phyloP scores from a whole-genome alignment of 2,797 vertebrate genomes.

The Girardinus metallicus region DNA sequence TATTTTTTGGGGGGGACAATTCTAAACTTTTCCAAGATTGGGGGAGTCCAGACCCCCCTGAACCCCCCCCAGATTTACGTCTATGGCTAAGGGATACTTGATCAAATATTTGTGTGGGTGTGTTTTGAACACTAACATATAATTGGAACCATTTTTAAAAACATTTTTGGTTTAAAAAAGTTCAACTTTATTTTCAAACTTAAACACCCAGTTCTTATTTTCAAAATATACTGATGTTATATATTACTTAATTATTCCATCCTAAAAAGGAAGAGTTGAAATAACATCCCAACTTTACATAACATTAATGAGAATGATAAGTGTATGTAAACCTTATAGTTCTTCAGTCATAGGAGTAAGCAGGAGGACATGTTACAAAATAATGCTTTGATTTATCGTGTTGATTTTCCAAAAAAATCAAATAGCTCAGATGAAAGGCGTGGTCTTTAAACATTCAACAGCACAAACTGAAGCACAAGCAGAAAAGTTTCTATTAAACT shows the following conservation, averaged over 20 bases:
- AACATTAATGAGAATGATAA: background rate
- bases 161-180: background rate
- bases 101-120: background rate
- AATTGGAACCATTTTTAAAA: background rate
- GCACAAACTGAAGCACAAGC: slow-evolving; percentile 3
- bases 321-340: background rate
- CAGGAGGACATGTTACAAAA: background rate
- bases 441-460: background rate
- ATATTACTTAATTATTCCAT: background rate
- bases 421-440: background rate
- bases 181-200: background rate
- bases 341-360: background rate
- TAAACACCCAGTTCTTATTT: background rate
- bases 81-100: no score
- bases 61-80: no score
- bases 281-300: background rate
- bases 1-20: no score
- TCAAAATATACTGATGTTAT: background rate
- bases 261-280: background rate
- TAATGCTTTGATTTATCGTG: background rate
- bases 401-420: background rate
- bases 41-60: no score
- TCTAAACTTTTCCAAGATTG: no score
- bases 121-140: background rate
- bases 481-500: slow-evolving; percentile 2